Conservation (phyloP, 2,113 vertebrate genomes). For the Osmerus mordax region DNA sequence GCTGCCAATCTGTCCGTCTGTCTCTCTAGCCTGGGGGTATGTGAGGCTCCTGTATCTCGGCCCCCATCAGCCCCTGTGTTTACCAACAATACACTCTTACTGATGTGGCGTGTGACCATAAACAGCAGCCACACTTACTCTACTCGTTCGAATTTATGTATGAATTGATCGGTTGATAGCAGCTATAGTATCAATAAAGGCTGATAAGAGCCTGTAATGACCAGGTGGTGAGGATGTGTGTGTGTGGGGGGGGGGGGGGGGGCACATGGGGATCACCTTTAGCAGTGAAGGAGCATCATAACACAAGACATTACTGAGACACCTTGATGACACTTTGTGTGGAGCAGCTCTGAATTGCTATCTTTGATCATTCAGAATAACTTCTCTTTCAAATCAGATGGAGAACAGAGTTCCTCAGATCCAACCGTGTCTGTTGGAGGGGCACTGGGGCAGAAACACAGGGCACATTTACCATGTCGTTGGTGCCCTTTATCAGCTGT, state of each 20-base stretch:
- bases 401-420: neutral
- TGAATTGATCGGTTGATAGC: neutral
- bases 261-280: neutral
- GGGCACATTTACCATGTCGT: slow-evolving; percentile 51
- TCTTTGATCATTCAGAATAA: slow-evolving; percentile 3
- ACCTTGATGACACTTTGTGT: too few relatives aligned
- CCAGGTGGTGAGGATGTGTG: slow-evolving; percentile 5
- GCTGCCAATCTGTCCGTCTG: slow-evolving; percentile 17
- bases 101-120: slow-evolving; percentile 50
- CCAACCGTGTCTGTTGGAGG: neutral
- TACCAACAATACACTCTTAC: slow-evolving; percentile 37
- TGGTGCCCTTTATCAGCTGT: slow-evolving; percentile 22
- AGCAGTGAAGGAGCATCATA: too few relatives aligned
- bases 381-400: neutral
- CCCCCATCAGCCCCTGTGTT: slow-evolving; percentile 34
- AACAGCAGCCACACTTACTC: slow-evolving; percentile 54
- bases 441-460: slow-evolving; percentile 44
- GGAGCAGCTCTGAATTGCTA: neutral
- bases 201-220: neutral
- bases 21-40: slow-evolving; percentile 40
- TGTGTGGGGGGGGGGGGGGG: slow-evolving; percentile 16
- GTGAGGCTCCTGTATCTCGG: slow-evolving; percentile 37
- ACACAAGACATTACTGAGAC: too few relatives aligned
- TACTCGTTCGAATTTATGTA: slow-evolving; percentile 31
- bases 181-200: neutral